Conservation (phyloP, 2,888 invertebrate species). For the Cosmorhoe ocellata region DNA sequence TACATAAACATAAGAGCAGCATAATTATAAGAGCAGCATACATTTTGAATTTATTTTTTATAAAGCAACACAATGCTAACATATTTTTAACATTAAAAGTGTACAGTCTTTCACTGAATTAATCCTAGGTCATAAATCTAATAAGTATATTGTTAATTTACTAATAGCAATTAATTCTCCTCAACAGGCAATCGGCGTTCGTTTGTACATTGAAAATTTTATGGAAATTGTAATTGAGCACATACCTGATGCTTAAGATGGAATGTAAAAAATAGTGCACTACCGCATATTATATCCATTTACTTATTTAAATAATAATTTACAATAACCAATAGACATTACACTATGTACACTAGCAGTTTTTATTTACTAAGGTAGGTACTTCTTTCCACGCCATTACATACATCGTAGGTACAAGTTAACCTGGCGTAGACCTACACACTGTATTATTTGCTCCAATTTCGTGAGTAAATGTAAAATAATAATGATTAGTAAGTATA, state of each 20-base stretch:
- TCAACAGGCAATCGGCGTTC: background rate
- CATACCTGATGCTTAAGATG: conserved; percentile 11
- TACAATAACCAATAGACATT: conserved; percentile 24
- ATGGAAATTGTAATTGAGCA: conserved; percentile 24
- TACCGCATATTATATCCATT: conserved; percentile 27
- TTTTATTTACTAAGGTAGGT: too few species aligned
- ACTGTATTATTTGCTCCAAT: too few species aligned
- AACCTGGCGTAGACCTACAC: background rate
- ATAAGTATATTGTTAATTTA: background rate
- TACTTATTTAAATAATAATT: conserved; percentile 23
- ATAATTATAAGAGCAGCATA: too few species aligned
- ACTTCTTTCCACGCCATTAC: too few species aligned
- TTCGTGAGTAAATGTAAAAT: too few species aligned
- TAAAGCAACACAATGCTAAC: too few species aligned
- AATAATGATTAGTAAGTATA: too few species aligned
- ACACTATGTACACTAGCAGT: conserved; percentile 25
- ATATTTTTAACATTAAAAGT: background rate
- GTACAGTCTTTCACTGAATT: conserved; percentile 14
- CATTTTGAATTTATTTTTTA: too few species aligned
- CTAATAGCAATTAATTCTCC: background rate
- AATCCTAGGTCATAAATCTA: conserved; percentile 1
- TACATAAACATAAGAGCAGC: too few species aligned
- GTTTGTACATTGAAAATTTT: too few species aligned
- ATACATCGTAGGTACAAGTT: too few species aligned
- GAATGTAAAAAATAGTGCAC: conserved; percentile 30